A percentile compares a stretch with the other conserved stretches of the same genome.
These are phyloP conservation scores for Dryomyza anilis DNA, from an alignment of 2,888 invertebrate genomes.

Conservation along the genomic window DNA sequence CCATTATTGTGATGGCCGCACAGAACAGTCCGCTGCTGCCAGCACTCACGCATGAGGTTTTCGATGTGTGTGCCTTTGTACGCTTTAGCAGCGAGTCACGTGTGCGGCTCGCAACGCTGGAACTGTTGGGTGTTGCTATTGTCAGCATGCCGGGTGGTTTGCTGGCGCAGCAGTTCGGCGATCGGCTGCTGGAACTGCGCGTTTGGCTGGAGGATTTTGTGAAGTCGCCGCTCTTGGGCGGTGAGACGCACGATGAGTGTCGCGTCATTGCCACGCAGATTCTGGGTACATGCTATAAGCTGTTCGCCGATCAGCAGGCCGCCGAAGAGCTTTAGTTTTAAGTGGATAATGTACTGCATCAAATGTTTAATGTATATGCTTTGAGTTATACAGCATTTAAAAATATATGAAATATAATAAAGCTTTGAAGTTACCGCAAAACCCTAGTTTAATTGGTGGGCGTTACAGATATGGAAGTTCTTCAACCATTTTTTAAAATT, in stretches of 20 bases:
- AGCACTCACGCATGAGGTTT: constrained; percentile 72
- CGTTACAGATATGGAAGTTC: neutral
- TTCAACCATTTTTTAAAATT: neutral
- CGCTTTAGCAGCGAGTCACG: constrained; percentile 71
- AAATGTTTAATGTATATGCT: neutral
- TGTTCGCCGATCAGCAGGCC: constrained; percentile 28
- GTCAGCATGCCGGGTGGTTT: constrained; percentile 67
- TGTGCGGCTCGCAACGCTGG: constrained; percentile 71
- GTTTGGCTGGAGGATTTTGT: constrained; percentile 70
- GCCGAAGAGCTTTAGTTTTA: neutral
- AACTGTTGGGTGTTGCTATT: constrained; percentile 70
- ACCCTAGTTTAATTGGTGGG: no score
- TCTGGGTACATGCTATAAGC: constrained; percentile 56
- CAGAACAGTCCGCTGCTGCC: constrained; percentile 70
- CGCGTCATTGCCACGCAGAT: constrained; percentile 69
- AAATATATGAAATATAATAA: neutral
- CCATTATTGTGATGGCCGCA: constrained; percentile 70
- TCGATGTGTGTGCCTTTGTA: constrained; percentile 71
- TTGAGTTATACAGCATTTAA: neutral
- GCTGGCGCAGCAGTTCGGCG: constrained; percentile 67
- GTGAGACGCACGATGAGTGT: constrained; percentile 71
- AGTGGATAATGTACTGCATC: no score
- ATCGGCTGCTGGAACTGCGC: constrained; percentile 69
- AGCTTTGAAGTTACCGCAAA: neutral
- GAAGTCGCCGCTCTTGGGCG: constrained; percentile 65